phyloP scores from a whole-genome alignment of 2,888 invertebrate genomes.

The Odontocerum albicorne region DNA sequence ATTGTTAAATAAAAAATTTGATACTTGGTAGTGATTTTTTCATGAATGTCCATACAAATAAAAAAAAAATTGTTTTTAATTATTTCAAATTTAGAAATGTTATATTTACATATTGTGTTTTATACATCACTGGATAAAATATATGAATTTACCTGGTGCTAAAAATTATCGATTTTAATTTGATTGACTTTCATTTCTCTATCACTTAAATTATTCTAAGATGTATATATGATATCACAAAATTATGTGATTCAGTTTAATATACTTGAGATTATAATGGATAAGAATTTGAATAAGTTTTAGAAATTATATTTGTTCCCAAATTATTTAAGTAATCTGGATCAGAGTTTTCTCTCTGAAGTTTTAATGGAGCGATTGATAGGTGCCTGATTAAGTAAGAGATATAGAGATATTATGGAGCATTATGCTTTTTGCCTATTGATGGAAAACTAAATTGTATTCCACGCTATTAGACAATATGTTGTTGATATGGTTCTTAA shows the following conservation, averaged over 20 bases:
- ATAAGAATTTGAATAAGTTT: background rate
- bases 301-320: background rate
- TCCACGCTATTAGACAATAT: background rate
- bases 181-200: background rate
- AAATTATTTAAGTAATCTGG: background rate
- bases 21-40: too few species aligned
- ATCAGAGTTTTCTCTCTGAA: background rate
- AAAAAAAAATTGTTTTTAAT: too few species aligned
- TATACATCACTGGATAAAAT: too few species aligned
- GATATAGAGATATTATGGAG: slow-evolving; percentile 11
- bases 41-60: too few species aligned
- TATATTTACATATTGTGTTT: too few species aligned
- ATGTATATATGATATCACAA: background rate
- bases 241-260: background rate
- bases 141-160: too few species aligned
- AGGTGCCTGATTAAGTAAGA: slow-evolving; percentile 15
- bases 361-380: background rate
- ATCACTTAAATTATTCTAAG: background rate
- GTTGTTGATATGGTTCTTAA: background rate
- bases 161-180: too few species aligned
- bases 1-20: too few species aligned
- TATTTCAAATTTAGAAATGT: too few species aligned
- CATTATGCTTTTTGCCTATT: slow-evolving; percentile 11
- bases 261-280: too few species aligned
- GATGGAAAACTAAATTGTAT: too few species aligned